Percentiles rank a stretch among this genome's conserved stretches.
phyloP scores from a whole-genome alignment of 2,888 invertebrate species.

The Cybosia mesomella region DNA sequence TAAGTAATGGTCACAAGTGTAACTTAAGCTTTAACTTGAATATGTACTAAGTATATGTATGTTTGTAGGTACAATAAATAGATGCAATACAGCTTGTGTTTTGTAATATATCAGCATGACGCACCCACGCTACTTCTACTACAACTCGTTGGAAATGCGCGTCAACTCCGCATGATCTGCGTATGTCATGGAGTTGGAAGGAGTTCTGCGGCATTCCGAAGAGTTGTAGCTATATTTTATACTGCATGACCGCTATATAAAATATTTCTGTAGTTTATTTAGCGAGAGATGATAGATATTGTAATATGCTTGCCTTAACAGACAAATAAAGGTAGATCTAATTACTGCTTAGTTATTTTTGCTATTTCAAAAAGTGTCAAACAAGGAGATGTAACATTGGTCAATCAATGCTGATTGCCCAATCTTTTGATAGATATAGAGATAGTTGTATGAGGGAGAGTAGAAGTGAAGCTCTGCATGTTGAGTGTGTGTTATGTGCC shows the following conservation, averaged over 20 bases:
- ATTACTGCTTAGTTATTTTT: neutral
- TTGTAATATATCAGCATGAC: constrained; percentile 74
- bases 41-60: constrained; percentile 52
- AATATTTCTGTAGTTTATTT: constrained; percentile 5
- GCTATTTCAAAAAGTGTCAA: neutral
- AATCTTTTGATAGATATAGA: too few species aligned
- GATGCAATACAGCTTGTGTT: constrained; percentile 68
- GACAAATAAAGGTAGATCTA: neutral
- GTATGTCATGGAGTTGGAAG: neutral
- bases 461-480: too few species aligned
- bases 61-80: constrained; percentile 68
- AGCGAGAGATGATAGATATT: neutral
- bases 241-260: constrained; percentile 21
- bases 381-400: neutral
- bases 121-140: constrained; percentile 48
- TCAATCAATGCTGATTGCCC: too few species aligned
- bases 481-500: too few species aligned
- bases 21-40: constrained; percentile 60
- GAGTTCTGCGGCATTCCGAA: neutral
- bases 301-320: neutral
- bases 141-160: neutral
- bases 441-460: too few species aligned
- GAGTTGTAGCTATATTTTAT: constrained; percentile 12
- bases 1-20: constrained; percentile 50
- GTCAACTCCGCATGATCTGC: neutral